Evolutionary conservation across 2,888 invertebrate species (phyloP).

Genomic region (Spodoptera exigua): DNA sequence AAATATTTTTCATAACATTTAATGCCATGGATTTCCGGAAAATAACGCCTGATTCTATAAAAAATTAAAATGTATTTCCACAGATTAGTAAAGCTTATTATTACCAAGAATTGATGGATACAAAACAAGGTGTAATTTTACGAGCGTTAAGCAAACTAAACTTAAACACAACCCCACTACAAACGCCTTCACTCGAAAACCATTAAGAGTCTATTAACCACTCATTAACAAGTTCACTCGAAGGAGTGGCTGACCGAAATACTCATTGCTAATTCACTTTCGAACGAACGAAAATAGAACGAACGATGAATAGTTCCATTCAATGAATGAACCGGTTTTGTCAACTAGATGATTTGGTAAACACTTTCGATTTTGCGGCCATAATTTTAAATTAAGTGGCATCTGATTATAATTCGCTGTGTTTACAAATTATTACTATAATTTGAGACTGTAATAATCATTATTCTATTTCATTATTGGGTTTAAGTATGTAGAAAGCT

Average conservation of each 20-base stretch:
- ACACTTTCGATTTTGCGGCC: conserved; percentile 53
- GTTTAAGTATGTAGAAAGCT: too few species aligned
- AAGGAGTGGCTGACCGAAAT: conserved; percentile 58
- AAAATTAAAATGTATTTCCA: too few species aligned
- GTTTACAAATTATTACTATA: conserved; percentile 3
- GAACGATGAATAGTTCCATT: conserved; percentile 44
- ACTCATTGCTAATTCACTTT: conserved; percentile 72
- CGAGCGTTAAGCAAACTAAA: too few species aligned
- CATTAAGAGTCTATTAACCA: conserved; percentile 22
- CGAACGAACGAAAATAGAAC: conserved; percentile 56
- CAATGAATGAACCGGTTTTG: conserved; percentile 53
- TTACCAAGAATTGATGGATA: too few species aligned
- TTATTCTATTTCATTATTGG: too few species aligned
- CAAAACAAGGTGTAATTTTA: too few species aligned
- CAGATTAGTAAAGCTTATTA: too few species aligned
- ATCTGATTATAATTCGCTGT: conserved; percentile 30
- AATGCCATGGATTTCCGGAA: too few species aligned
- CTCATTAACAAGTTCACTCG: conserved; percentile 43
- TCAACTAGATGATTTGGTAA: conserved; percentile 46
- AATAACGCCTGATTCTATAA: too few species aligned
- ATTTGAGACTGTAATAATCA: too few species aligned
- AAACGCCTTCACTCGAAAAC: not conserved
- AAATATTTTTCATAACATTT: too few species aligned
- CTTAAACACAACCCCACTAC: not conserved
- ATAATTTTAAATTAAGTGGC: conserved; percentile 22